phyloP scores from a whole-genome alignment of 2,888 invertebrate species.

The Gerris lacustris region DNA sequence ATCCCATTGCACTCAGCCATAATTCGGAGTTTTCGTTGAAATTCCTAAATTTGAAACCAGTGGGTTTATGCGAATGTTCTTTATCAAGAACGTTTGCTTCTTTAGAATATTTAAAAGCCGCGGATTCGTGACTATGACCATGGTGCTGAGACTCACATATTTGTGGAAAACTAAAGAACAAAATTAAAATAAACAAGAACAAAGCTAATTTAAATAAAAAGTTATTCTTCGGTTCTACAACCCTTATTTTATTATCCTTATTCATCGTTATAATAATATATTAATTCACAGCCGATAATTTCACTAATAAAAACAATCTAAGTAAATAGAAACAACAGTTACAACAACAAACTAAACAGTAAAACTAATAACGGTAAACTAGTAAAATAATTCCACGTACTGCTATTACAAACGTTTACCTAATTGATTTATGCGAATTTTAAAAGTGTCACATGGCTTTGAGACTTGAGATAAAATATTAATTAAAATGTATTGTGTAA shows the following conservation, averaged over 20 bases:
- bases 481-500: too few relatives aligned
- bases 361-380: too few relatives aligned
- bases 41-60: constrained; percentile 13
- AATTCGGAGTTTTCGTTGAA: constrained; percentile 33
- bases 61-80: constrained; percentile 23
- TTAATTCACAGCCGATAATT: not conserved
- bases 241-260: not conserved
- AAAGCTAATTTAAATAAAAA: not conserved
- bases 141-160: constrained; percentile 36
- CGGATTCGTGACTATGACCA: constrained; percentile 49
- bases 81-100: constrained; percentile 46
- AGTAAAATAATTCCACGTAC: too few relatives aligned
- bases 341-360: too few relatives aligned
- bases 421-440: too few relatives aligned
- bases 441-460: too few relatives aligned
- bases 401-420: too few relatives aligned
- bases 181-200: constrained; percentile 26
- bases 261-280: not conserved
- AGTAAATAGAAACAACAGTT: too few relatives aligned
- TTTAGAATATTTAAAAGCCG: constrained; percentile 72
- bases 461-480: too few relatives aligned
- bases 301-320: not conserved
- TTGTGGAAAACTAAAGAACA: constrained; percentile 35
- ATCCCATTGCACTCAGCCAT: constrained; percentile 73
- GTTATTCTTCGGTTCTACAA: not conserved